Base-by-base conservation (phyloP, 1,140 invertebrate species). In the Cyrtorhinus lividipennis region DNA sequence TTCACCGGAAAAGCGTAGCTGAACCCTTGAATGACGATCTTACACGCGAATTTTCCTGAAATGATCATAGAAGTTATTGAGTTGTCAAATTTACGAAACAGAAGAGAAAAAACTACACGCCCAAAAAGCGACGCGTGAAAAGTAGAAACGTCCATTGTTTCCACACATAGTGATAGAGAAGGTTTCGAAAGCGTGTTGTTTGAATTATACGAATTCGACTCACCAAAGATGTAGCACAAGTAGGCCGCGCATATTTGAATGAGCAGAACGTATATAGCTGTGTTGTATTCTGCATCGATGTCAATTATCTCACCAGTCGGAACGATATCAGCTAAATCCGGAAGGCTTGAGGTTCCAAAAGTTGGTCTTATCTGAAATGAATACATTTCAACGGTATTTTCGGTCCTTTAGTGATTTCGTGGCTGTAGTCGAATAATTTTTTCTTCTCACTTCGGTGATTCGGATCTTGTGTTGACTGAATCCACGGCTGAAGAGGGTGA, bases 1-100 rank as follows among this genome's bases (percentile, higher is more conserved):
- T 88, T 94, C 0, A 97, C 86, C 0, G 95, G 94, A 66, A 97
- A 92, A 0, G 93, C 91, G 71, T 95, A 97, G 72, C 92, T 94
- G 77, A 96, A 95, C 25, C 90, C 89, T 76, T 97, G 94, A 63
- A 96, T 95, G 65, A 94, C 81, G 69, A 97, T 95, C 77, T 95
- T 95, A 76, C 93, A 96, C 18, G 93, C 90, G 69, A 95, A 95
- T 76, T 95, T 95, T 66, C 88, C 81, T 82, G 72, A 23, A 72
- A 15, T 38, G 30, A 38, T 5, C 5, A 38, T 38, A 38, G 15
- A 38, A 38, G 30, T 38, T 38, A 38, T 38, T 38, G 30, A 8
- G 30, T 15, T 38, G 5, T n/a, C n/a, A n/a, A n/a, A n/a, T n/a
- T n/a, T n/a, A n/a, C n/a, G n/a, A n/a, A n/a, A n/a, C n/a, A n/a